A percentile compares a stretch with the other conserved stretches of the same genome.
These are phyloP conservation scores for Lasius fuliginosus DNA, from an alignment of 2,888 invertebrate species.

Conservation along the genomic window DNA sequence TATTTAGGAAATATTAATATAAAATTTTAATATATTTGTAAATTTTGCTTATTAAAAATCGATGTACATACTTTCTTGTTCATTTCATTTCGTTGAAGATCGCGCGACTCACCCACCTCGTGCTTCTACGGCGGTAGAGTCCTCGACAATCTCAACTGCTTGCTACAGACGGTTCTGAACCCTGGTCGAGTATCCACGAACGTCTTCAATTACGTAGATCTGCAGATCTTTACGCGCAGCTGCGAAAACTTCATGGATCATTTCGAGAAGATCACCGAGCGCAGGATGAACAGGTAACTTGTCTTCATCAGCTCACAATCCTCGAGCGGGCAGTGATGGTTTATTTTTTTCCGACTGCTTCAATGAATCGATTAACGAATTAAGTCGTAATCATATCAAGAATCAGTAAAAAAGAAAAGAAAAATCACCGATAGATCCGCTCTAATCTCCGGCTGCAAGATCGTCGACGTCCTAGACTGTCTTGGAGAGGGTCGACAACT, in stretches of 20 bases:
- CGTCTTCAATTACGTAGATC: conserved; percentile 70
- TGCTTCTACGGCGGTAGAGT: conserved; percentile 83
- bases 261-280: conserved; percentile 84
- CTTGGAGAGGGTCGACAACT: conserved; percentile 82
- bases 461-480: conserved; percentile 83
- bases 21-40: background rate
- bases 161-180: conserved; percentile 69
- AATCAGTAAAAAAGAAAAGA: conserved; percentile 14
- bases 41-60: too few species aligned
- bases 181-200: background rate
- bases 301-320: background rate
- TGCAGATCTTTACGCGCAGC: conserved; percentile 43
- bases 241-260: conserved; percentile 84
- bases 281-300: conserved; percentile 81
- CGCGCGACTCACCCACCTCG: conserved; percentile 63
- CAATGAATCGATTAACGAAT: background rate
- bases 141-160: conserved; percentile 79
- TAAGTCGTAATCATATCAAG: background rate
- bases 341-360: background rate
- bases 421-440: conserved; percentile 76
- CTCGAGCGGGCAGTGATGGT: background rate
- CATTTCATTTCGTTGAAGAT: conserved; percentile 18
- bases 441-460: conserved; percentile 83
- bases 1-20: too few species aligned
- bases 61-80: background rate